Base-by-base conservation (phyloP, 2,888 invertebrate species). In the Cacoxenus indagator region DNA sequence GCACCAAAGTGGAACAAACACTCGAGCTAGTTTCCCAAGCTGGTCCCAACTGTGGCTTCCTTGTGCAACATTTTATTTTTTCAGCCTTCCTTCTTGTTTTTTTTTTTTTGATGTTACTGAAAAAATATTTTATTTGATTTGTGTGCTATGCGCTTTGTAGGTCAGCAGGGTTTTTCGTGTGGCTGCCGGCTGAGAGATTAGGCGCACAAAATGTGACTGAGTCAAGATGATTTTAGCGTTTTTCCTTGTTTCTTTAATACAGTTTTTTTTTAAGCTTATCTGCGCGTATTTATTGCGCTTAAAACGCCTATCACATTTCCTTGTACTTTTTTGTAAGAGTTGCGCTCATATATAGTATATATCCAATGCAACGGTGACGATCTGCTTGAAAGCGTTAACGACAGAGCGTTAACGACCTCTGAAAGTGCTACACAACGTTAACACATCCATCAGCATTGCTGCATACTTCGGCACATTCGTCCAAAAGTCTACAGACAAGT, bases 81-180 rank as follows among this genome's bases (percentile, higher is more conserved):
- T 19, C 11, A 48, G n/a, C n/a, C n/a, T n/a, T 37, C 14, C 14
- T 48, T 48, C 17, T 19, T 48, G 11, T 2, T 48, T 19, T 48
- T 48, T n/a, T 48, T n/a, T 48, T 48, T 48, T 48, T 48, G 48
- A 19, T 14, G 48, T 48, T 48, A 6, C 19, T 37, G 37, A 5
- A 37, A 37, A 37, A 37, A 37, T 37, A 27, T 55, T 26, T 55
- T 55, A 26, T 55, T 55, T 55, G 55, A 26, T 55, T 26, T 55
- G 55, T 55, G 55, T 55, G 24, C 27, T 26, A 9, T 22, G 48
- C 19, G 17, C 27, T 55, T 55, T 26, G 55, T 55, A 11, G 55
- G 55, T 55, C 55, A 55, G n/a, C 22, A 26, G 24, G 4, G 24
- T 22, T 54, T 8, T 54, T 8, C 24, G 54, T 26, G 54, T 54